Evolutionary conservation across 2,113 vertebrate species (phyloP).

Genomic region (Brienomyrus brachyistius): DNA sequence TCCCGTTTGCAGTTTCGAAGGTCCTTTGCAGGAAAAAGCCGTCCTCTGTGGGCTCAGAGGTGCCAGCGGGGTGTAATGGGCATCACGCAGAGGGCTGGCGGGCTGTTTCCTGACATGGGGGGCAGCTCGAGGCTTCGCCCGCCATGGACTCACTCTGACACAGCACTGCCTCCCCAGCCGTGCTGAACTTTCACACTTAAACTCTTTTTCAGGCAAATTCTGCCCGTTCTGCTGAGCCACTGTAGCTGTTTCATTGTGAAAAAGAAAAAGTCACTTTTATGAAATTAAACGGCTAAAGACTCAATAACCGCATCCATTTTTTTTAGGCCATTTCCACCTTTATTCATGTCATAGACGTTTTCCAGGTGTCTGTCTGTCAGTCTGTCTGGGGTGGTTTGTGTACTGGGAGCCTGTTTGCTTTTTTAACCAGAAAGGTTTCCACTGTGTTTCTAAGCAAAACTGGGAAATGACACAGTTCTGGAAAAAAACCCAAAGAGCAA

Average conservation of each 20-base stretch:
- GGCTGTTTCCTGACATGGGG: neutral
- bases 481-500: neutral
- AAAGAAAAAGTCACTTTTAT: neutral
- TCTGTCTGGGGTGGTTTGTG: conserved; percentile 1
- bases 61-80: neutral
- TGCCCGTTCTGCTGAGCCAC: neutral
- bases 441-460: neutral
- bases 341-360: neutral
- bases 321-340: neutral
- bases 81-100: neutral
- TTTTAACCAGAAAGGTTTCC: neutral
- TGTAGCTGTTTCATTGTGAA: neutral
- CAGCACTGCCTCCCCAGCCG: neutral
- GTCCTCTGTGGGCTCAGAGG: neutral
- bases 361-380: neutral
- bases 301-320: neutral
- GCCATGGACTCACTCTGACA: neutral
- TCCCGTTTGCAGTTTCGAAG: conserved; percentile 33
- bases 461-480: neutral
- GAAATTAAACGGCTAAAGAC: neutral
- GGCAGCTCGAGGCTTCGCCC: neutral
- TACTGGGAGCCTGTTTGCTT: neutral
- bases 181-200: neutral
- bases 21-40: conserved; percentile 8
- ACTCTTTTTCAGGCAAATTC: neutral